Base-by-base conservation (phyloP, 2,888 invertebrate genomes). In the Noctua comes region DNA sequence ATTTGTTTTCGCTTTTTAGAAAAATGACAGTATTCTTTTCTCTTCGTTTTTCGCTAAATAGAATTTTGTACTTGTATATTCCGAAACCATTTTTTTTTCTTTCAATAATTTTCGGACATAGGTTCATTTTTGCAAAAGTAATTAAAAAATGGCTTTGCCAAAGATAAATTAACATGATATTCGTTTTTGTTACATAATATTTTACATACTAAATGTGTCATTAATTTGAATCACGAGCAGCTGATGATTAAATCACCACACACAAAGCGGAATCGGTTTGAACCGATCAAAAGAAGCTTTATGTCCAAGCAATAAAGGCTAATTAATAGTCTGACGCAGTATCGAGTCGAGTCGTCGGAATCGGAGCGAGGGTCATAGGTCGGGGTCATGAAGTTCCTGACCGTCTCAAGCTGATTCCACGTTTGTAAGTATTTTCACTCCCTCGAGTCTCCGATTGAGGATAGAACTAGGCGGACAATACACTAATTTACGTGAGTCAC, bases 41-140 rank as follows among this genome's bases (percentile, higher is more conserved):
- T 87, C 86, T 86, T 88, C 54, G 27, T 86, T 77, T 84, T 89
- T 88, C 84, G 90, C 83, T 88, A 91, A 91, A 92, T 94, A 92
- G 87, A 95, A 95, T 96, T 96, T 96, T 96, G 96, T 96, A 96
- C 96, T 96, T 93, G 94, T 94, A 93, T 93, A 92, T 94, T 94
- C 94, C 95, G 89, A 94, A 94, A 93, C 92, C 91, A 76, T 85
- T 75, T 86, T 84, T 82, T 84, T 79, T 77, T 68, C 80, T 54
- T 80, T 82, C 86, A 87, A 86, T 86, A 82, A 73, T 86, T 77
- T 16, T 70, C 51, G 66, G 83, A 79, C 83, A 82, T 71, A 77
- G 78, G 70, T 79, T 74, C 77, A 82, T 77, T 85, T 88, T 81
- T 13, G 27, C 4, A 18, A 73, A 31, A 11, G 0, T 16, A n/a